These are phyloP conservation scores for Synergus japonicus DNA, from an alignment of 2,888 invertebrate genomes.

Conservation along the genomic window DNA sequence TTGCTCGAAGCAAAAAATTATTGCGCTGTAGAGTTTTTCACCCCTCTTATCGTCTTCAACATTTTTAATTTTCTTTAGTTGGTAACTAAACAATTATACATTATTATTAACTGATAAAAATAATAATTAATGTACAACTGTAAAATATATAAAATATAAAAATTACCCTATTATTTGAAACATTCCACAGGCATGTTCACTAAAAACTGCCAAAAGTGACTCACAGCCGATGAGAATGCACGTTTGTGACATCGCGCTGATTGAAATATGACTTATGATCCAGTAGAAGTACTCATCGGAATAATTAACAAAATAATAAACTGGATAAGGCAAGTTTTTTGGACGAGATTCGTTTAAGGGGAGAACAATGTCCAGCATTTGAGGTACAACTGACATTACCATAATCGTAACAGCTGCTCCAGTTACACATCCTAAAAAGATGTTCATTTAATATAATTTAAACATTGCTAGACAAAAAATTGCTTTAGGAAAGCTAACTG, in stretches of 20 bases:
- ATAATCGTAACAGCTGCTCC: background rate
- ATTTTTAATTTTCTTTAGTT: background rate
- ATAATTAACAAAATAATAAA: constrained; percentile 16
- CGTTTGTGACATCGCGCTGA: background rate
- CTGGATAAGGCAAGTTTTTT: background rate
- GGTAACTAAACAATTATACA: background rate
- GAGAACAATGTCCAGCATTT: background rate
- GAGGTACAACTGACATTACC: background rate
- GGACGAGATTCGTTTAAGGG: background rate
- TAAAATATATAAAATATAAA: background rate
- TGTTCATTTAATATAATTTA: no score
- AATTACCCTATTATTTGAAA: constrained; percentile 4
- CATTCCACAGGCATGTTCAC: constrained; percentile 1
- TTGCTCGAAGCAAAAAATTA: background rate
- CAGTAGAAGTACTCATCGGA: constrained; percentile 1
- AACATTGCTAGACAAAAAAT: no score
- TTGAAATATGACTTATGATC: background rate
- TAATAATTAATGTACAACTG: background rate
- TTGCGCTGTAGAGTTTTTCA: background rate
- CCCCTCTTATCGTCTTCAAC: background rate
- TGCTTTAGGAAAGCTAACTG: background rate
- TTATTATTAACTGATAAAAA: background rate
- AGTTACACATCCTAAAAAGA: background rate
- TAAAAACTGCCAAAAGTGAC: constrained; percentile 7
- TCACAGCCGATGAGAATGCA: background rate